Evolutionary conservation across 1,140 invertebrate species (phyloP), one percentile per base, ranked within the genome.

Genomic region (Procambarus clarkii): DNA sequence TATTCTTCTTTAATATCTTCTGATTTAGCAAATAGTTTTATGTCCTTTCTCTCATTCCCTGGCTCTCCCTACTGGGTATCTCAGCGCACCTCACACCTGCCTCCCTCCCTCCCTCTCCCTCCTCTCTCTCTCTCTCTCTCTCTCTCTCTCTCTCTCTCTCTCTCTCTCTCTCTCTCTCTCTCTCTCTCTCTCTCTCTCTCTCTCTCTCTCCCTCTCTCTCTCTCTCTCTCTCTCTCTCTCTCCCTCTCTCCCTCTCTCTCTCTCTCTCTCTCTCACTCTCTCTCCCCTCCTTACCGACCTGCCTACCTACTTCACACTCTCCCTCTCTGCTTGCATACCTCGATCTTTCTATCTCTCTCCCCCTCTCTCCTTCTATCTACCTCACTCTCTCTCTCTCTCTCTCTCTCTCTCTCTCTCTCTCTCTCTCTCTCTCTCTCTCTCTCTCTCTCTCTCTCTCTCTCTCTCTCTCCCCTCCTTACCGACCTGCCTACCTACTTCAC

Each of bases 381-480:
- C 82, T 48, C 46, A 13, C 74, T 0, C 34, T 48, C 58, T 44
- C 44, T 0, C 74, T 58, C 77, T 21, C 18, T 18, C 44, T n/a
- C 11, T 18, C 24, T 45, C 2, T 44, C 58, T 80, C 86, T 21
- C 77, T 24, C 71, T 77, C 45, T 44, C 11, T 24, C 34, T 77
- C 71, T 77, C 71, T 77, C 71, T 86, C n/a, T 58, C 84, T 50
- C 54, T 58, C n/a, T 44, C n/a, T 21, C 87, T 13, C 69, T n/a
- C 18, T 21, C 44, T 45, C 21, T 8, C 46, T 24, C 71, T 46
- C 15, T 9, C 18, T 21, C n/a, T n/a, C 18, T 34, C 3, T 45
- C 77, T 50, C 60, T 44, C 48, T 44, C 34, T 44, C 54, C 46
- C 24, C 24, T 50, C 44, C 11, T 18, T 18, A 44, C 50, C 69